Base-by-base conservation (phyloP, 1,140 invertebrate species). In the Mercenaria mercenaria region DNA sequence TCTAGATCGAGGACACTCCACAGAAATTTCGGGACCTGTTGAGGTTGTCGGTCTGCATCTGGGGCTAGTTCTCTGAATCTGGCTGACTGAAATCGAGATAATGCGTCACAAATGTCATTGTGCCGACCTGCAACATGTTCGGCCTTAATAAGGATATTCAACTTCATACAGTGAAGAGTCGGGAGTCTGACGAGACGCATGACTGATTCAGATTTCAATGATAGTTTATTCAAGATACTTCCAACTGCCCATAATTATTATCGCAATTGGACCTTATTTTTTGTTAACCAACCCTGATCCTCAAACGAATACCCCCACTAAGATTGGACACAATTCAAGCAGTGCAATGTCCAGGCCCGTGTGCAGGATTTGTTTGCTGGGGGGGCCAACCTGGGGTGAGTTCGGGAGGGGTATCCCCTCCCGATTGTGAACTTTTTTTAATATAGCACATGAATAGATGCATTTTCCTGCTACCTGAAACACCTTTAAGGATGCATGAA, bases 91-190 rank as follows among this genome's bases (percentile, higher is more conserved):
- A 77, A 61, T 26, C 84, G 74, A 41, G 69, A 77, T 34, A 87
- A 43, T 32, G 84, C 3, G 64, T 87, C 84, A 77, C 69, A 76
- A 64, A 87, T 87, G 8, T 56, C 39, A 32, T 87, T 87, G 15
- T 32, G 2, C 26, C 13, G n/a, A 1, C 84, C 72, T 1, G 26
- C 6, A 18, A 87, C 32, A 77, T 87, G 72, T 8, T 0, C 64
- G 0, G 84, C 84, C 37, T 86, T 77, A 29, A 80, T 59, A 0
- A 80, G 8, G 6, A 90, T 90, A 52, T 90, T 87, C 20, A 79
- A 15, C 61, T 80, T 69, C 0, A 87, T 23, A 59, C 72, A 86
- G 11, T 50, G 11, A 1, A 80, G n/a, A 20, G 56, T 43, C 1
- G 87, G 29, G 29, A 32, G 6, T 20, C 89, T 41, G 18, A 80